Evolutionary conservation across 2,113 vertebrate species (phyloP).

Genomic region (Potamarius usumacintae): DNA sequence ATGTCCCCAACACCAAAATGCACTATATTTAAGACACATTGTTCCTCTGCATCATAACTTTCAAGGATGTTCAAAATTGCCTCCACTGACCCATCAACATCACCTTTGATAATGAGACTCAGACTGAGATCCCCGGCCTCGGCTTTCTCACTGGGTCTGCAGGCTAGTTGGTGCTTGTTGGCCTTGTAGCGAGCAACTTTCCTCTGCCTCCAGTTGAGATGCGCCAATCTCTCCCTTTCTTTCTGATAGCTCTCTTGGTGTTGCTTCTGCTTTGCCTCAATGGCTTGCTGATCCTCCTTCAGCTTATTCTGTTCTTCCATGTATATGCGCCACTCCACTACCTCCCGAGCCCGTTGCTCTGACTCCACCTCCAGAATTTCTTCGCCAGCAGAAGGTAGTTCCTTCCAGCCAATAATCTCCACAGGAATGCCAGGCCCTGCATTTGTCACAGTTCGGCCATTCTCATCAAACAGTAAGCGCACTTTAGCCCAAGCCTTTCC

Average conservation of each 20-base stretch:
- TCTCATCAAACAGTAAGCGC: constrained; percentile 88
- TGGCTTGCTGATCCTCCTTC: constrained; percentile 73
- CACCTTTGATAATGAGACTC: constrained; percentile 88
- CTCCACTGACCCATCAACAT: constrained; percentile 93
- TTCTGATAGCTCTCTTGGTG: constrained; percentile 78
- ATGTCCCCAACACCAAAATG: constrained; percentile 91
- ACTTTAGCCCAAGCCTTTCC: constrained; percentile 92
- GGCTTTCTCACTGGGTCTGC: constrained; percentile 71
- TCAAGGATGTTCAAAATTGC: constrained; percentile 85
- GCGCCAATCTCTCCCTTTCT: constrained; percentile 67
- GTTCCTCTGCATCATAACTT: constrained; percentile 81
- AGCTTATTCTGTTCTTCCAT: constrained; percentile 76
- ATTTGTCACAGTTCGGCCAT: constrained; percentile 68
- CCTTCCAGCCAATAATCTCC: constrained; percentile 92
- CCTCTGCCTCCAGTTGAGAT: constrained; percentile 83
- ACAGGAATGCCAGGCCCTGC: constrained; percentile 81
- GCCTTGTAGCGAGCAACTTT: constrained; percentile 69
- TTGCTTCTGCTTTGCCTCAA: constrained; percentile 78
- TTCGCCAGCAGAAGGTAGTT: constrained; percentile 88
- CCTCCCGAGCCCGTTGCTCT: constrained; percentile 89
- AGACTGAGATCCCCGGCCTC: constrained; percentile 66
- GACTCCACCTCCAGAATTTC: constrained; percentile 91
- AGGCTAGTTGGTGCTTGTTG: constrained; percentile 62
- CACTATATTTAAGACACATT: constrained; percentile 85
- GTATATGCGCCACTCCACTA: constrained; percentile 83